phyloP scores from a whole-genome alignment of 2,888 invertebrate genomes.

The Lasius platythorax region DNA sequence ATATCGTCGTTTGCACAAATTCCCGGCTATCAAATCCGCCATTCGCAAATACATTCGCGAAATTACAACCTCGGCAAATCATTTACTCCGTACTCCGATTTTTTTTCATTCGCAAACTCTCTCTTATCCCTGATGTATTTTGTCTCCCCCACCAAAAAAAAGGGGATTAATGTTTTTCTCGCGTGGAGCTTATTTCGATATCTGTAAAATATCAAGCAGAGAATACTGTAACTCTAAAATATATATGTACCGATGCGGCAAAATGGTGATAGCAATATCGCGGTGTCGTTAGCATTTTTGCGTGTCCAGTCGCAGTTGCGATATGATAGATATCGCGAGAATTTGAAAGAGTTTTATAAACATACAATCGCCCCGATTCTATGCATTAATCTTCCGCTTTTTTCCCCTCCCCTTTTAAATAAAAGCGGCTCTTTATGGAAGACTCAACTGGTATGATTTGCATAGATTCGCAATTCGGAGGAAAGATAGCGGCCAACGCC shows the following conservation, averaged over 20 bases:
- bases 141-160: too few relatives aligned
- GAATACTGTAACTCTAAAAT: not conserved
- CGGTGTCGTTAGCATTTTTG: conserved; percentile 41
- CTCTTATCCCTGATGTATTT: not conserved
- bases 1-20: conserved; percentile 74
- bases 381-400: conserved; percentile 32
- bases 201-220: not conserved
- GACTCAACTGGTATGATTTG: conserved; percentile 51
- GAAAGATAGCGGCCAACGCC: conserved; percentile 46
- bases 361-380: conserved; percentile 32
- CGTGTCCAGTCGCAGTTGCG: conserved; percentile 42
- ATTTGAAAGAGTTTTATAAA: conserved; percentile 46
- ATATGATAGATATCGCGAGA: conserved; percentile 34
- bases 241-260: not conserved
- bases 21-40: not conserved
- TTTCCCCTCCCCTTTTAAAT: conserved; percentile 12
- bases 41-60: not conserved
- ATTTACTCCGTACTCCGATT: not conserved
- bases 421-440: conserved; percentile 43
- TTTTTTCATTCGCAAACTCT: too few relatives aligned
- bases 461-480: conserved; percentile 53
- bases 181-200: not conserved
- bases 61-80: not conserved
- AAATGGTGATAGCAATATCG: conserved; percentile 10
- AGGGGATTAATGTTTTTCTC: not conserved